Base-by-base conservation (phyloP, 2,113 vertebrate species). In the Hiodon tergisus region DNA sequence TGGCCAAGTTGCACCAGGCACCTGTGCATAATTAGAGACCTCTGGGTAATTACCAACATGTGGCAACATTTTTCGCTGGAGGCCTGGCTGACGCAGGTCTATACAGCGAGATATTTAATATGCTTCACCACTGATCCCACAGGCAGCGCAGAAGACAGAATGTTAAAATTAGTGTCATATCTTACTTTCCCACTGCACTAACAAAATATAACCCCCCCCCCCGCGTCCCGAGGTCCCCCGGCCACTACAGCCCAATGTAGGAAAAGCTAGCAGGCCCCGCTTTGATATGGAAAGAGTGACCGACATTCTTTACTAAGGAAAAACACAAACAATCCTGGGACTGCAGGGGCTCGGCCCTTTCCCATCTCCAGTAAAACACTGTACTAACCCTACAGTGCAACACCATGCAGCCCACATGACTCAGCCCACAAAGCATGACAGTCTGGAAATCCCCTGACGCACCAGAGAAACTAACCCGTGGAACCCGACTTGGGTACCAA, bases 251-350 rank as follows among this genome's bases (percentile, higher is more conserved):
- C 68, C 54, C 52, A 60, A 13, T 47, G 47, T 51, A 58, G 55
- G 77, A 67, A 73, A 80, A 79, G 68, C 61, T 67, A 73, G 73
- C 67, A 71, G 69, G 65, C 68, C 46, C 71, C 66, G 54, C 71
- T 69, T 69, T 71, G 70, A 75, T 52, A 50, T 13, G 77, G 80
- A 80, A 82, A 79, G 70, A 76, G 80, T 83, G 78, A 84, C 78
- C 76, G 80, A 59, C 84, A 83, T 86, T 87, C 85, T 83, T 78
- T 78, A 86, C 84, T 81, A 87, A 72, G 75, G 67, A 78, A 57
- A 57, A 46, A 67, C 3, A 57, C 82, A 7, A 62, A 63, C 31
- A 31, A 1, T 31, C 0, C 31, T 31, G 31, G 31, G 31, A 31
- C 31, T 31, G 31, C 31, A 31, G 31, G 31, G 31, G 31, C 31